Conservation (phyloP, 2,113 vertebrate genomes). For the Okapia johnstoni region DNA sequence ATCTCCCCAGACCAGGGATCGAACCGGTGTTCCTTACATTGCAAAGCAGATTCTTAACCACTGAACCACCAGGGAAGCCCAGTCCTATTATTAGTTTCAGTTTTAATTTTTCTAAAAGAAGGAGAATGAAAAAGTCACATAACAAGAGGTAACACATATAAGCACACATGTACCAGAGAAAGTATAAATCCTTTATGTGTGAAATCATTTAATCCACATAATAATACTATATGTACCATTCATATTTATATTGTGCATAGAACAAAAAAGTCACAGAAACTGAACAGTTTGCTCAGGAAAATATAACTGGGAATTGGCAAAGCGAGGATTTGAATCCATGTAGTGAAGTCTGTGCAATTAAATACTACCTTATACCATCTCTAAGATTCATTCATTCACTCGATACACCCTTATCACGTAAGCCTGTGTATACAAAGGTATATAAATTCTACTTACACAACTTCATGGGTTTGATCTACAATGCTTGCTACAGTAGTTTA, state of each 20-base stretch:
- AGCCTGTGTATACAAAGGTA: background rate
- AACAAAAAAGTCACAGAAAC: background rate
- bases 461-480: background rate
- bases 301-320: background rate
- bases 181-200: background rate
- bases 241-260: too few relatives aligned
- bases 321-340: background rate
- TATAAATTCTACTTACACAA: background rate
- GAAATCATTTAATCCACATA: background rate
- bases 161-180: background rate
- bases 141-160: accelerated
- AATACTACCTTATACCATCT: background rate
- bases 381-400: background rate
- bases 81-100: background rate
- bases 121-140: background rate
- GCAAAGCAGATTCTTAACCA: background rate
- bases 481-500: background rate
- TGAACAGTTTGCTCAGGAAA: background rate
- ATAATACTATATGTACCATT: background rate
- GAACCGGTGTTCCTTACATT: background rate
- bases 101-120: background rate
- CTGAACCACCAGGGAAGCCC: background rate
- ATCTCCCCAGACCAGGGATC: background rate
- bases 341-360: background rate
- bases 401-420: accelerated